phyloP scores from a whole-genome alignment of 2,797 vertebrate species.

The Sylvilagus floridanus region DNA sequence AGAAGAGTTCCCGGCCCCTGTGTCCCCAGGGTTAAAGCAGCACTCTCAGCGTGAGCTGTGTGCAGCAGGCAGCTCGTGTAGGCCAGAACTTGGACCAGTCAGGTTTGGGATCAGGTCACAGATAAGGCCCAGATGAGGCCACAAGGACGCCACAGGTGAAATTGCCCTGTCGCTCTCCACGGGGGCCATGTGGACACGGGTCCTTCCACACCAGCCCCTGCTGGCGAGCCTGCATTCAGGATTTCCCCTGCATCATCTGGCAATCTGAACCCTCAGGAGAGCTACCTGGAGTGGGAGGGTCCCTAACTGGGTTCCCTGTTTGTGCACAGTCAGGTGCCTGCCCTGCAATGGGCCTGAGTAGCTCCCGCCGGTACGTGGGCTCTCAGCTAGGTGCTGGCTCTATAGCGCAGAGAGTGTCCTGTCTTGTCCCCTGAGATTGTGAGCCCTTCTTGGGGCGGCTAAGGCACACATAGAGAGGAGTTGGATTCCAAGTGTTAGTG shows the following conservation, averaged over 20 bases:
- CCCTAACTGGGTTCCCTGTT: neutral
- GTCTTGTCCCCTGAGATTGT: neutral
- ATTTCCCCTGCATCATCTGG: neutral
- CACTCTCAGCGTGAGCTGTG: neutral
- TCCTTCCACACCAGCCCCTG: neutral
- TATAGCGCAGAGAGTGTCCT: neutral
- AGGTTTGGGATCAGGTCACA: neutral
- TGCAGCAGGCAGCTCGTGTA: fast-evolving
- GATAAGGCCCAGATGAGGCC: neutral
- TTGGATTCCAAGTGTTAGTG: neutral
- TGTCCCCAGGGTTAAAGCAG: neutral
- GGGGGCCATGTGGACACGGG: no score
- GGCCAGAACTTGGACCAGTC: neutral
- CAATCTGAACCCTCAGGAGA: neutral
- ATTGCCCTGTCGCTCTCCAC: neutral
- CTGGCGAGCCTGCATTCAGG: neutral
- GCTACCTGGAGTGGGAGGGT: neutral
- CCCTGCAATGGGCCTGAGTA: no score
- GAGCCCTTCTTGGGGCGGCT: no score
- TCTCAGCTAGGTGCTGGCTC: no score
- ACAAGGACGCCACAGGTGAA: neutral
- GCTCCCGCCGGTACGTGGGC: no score
- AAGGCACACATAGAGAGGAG: neutral
- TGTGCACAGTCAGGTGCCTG: neutral
- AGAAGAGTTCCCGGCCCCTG: neutral